These are phyloP conservation scores for Anticlea derivata DNA, from an alignment of 2,888 invertebrate species.

Conservation along the genomic window DNA sequence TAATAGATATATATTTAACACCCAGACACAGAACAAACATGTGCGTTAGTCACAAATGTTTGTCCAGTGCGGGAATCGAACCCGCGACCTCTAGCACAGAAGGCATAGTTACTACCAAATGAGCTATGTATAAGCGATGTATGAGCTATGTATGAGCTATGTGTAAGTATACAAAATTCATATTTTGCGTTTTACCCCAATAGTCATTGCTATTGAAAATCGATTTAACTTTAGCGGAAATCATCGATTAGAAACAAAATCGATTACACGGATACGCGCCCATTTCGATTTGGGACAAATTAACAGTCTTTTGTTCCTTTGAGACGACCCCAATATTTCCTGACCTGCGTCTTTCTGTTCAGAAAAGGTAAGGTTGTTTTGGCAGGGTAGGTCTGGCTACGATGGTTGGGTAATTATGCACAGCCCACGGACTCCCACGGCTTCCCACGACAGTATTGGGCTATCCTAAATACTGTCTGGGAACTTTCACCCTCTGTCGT, in stretches of 20 bases:
- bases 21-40: too few relatives aligned
- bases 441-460: slow-evolving; percentile 54
- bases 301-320: slow-evolving; percentile 53
- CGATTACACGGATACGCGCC: slow-evolving; percentile 51
- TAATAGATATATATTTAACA: too few relatives aligned
- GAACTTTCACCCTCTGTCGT: slow-evolving; percentile 66
- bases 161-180: too few relatives aligned
- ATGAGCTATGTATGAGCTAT: too few relatives aligned
- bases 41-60: too few relatives aligned
- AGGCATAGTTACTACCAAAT: too few relatives aligned
- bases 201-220: too few relatives aligned
- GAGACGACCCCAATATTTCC: slow-evolving; percentile 35
- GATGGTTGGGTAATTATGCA: slow-evolving; percentile 57
- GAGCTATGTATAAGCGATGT: too few relatives aligned
- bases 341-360: slow-evolving; percentile 29
- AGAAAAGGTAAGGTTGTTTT: background rate
- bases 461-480: slow-evolving; percentile 37
- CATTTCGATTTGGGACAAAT: slow-evolving; percentile 54
- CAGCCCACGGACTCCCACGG: slow-evolving; percentile 60
- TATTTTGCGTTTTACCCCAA: too few relatives aligned
- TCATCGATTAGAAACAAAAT: slow-evolving; percentile 42
- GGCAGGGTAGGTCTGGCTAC: slow-evolving; percentile 41
- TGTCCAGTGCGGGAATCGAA: too few relatives aligned
- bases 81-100: too few relatives aligned
- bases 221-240: slow-evolving; percentile 29